Evolutionary conservation across 2,797 vertebrate genomes (phyloP), one percentile per base, ranked within the genome.

Genomic region (Furcifer pardalis): DNA sequence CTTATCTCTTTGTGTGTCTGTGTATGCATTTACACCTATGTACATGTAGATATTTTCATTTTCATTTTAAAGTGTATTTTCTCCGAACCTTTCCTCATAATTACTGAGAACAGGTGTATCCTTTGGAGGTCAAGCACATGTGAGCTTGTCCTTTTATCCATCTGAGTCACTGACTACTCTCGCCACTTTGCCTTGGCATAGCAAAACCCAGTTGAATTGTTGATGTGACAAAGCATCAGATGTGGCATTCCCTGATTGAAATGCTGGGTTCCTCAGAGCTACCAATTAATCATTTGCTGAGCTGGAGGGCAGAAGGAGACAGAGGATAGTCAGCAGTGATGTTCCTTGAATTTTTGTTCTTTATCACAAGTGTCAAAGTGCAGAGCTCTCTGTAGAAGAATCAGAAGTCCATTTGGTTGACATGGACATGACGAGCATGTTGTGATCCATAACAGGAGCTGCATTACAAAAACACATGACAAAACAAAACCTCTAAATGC

Each of bases 221-320:
- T 69, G 77, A 68, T 32, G 23, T 77, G 56, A 77, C 60, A 62
- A 63, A 1, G 0, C 1, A 15, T 77, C 17, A 32, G 32, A 56
- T 35, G 62, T 81, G 37, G 79, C 84, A 82, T 37, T 63, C 65
- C 63, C 40, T 62, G 62, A 89, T 40, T 1, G 37, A 87, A 90
- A 23, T 1, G 27, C 6, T 87, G 81, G 52, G 60, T 78, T 32
- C 77, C 75, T 0, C 72, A 83, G 59, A 71, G 79, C 2, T 81
- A 3, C 4, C 0, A 8, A 76, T 86, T 82, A 87, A 77, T 83
- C 66, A 77, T 78, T 87, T 84, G 68, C 85, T 81, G 74, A 19
- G n/a, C 52, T 75, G 35, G 40, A 79, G 83, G 65, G 13, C 65
- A 81, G 87, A 84, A 12, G 2, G 62, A 87, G 32, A 79, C 62